Evolutionary conservation across 1,140 invertebrate genomes (phyloP), one percentile per base, ranked within the genome.

Genomic region (Anthonomus grandis): DNA sequence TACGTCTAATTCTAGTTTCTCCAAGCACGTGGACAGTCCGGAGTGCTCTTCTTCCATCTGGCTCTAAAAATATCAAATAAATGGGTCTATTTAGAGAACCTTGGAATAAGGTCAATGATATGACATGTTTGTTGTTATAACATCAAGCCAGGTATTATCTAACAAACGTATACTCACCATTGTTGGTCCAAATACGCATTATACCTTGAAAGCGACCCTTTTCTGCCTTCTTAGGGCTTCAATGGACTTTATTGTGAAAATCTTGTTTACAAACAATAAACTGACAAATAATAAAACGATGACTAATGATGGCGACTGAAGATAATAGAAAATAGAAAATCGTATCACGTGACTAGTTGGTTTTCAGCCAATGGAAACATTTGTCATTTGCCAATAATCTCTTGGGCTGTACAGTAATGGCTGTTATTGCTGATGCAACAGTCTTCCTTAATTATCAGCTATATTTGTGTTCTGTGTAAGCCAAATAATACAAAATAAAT

Each of bases 1-100:
- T 23, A 21, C 52, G 49, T 70, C 69, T 39, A 73, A 57, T 57
- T 71, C 68, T 21, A 73, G 60, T 25, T 68, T 71, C 62, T 72
- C 49, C 49, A 73, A 51, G 27, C 47, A 61, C 21, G 15, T 63
- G 34, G 56, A 66, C 41, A 69, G 59, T 47, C 42, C 66, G 27
- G 48, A 41, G 50, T 73, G 69, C 48, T 65, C 63, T 65, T 64
- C 61, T 50, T 65, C 66, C 65, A 73, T 73, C 64, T 64, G 61
- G 59, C 25, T 52, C 58, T 59, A 47, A 51, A 65, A 65, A 52
- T 41, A 62, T 57, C 21, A 42, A 10, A n/a, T 24, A 50, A 23
- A n/a, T 38, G 36, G 18, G 19, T 6, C 23, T 54, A 46, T 59
- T 59, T 54, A 46, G 24, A 27, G 36, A 27, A 56, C 27, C 27